Conservation (phyloP, 2,113 vertebrate genomes). For the Ceyx melanurus region DNA sequence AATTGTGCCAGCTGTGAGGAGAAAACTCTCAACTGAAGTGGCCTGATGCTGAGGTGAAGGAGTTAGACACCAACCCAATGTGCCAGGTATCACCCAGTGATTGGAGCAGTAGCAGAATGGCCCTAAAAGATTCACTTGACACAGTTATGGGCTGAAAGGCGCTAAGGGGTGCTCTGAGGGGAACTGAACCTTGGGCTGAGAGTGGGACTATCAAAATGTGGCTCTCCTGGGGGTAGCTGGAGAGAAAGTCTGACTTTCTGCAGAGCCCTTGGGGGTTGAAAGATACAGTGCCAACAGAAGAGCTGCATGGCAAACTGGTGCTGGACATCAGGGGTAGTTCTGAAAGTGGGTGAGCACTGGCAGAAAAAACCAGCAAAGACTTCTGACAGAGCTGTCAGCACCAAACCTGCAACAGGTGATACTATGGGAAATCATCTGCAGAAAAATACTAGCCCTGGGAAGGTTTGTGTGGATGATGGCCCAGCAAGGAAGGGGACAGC, state of each 20-base stretch:
- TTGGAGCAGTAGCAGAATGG: not conserved
- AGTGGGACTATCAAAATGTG: not conserved
- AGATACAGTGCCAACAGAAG: not conserved
- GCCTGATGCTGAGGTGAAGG: not conserved
- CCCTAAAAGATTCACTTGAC: not conserved
- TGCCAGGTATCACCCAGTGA: fast-evolving
- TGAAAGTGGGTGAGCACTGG: not conserved
- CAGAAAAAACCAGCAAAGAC: not conserved
- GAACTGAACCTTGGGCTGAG: not conserved
- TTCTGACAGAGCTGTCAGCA: not conserved
- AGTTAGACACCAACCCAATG: not conserved
- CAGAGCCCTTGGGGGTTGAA: not conserved
- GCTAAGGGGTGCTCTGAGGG: not conserved
- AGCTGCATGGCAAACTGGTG: not conserved
- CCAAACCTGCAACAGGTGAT: not conserved
- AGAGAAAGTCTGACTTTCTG: not conserved
- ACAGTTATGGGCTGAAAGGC: not conserved
- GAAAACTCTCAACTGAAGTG: not conserved
- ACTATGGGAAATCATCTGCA: not conserved
- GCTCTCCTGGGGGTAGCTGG: not conserved
- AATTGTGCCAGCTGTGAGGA: not conserved
- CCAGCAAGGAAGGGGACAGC: not conserved
- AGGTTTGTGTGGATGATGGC: not conserved
- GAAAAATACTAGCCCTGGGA: not conserved
- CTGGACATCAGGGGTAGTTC: not conserved